Base-by-base conservation (phyloP, 92 coral and sea anemone genomes). In the Palythoa caribaeorum region DNA sequence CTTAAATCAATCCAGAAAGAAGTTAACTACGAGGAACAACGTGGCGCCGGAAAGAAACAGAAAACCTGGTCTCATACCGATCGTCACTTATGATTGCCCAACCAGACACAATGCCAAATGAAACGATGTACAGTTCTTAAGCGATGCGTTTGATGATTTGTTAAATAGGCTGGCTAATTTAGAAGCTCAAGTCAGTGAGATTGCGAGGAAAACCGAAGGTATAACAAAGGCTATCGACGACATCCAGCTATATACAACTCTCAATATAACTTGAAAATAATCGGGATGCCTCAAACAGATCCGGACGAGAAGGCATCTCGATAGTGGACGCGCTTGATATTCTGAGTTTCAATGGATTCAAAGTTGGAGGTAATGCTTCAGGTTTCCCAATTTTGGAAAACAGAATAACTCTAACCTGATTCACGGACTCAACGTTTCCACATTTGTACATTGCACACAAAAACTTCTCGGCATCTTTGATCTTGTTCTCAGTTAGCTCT, bases 301-400 rank as follows among this genome's bases (percentile, higher is more conserved):
- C 36, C 70, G 28, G 19, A 71, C 57, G 70, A 85, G 83, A 37
- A 54, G 38, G 38, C 73, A 15, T 17, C 19, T 28, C 28, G 87
- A 55, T 69, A 88, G 81, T 88, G 81, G 48, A 78, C 87, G 44
- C 84, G 90, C 87, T 73, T 65, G 37, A 85, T 80, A 69, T 51
- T 89, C 35, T 28, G 28, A 75, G 81, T 65, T 50, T 59, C 15
- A 78, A 68, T 75, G 81, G 79, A 68, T 90, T 78, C 44, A 85
- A 76, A 17, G 89, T 28, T 28, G 28, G 28, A 28, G 28, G 0
- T 85, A 84, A 6, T 75, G 89, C 89, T 65, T 89, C 85, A 28
- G 85, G 88, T 72, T 89, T 84, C 11, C 77, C 84, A 19, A 50
- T 51, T 57, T 89, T 73, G 54, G 84, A 77, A 77, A 87, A 87